Percentiles rank a stretch among this genome's conserved stretches.
phyloP scores from a whole-genome alignment of 2,113 vertebrate genomes.

The Lates calcarifer region DNA sequence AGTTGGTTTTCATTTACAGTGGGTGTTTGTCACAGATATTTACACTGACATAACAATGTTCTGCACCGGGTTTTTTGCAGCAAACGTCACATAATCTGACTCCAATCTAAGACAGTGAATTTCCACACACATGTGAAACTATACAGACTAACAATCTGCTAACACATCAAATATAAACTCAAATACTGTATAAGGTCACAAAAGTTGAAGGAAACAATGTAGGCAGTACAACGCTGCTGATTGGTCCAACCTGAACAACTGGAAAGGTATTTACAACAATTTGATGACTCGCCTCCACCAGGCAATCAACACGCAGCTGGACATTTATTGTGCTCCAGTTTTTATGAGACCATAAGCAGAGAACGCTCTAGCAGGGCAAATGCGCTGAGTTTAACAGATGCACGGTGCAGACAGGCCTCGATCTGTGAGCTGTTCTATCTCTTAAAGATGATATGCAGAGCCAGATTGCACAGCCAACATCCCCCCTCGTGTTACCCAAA shows the following conservation, averaged over 20 bases:
- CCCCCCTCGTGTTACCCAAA: not conserved
- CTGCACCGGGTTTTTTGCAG: not conserved
- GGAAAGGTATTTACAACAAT: conserved; percentile 34
- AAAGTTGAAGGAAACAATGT: not conserved
- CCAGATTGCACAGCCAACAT: conserved; percentile 4
- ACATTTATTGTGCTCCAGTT: conserved; percentile 49
- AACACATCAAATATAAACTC: not conserved
- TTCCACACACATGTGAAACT: not conserved
- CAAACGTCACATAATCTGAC: not conserved
- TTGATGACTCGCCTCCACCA: not conserved
- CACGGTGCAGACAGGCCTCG: conserved; percentile 12
- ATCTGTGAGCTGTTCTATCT: conserved; percentile 11
- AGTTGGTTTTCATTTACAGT: not conserved
- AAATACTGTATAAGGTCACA: not conserved
- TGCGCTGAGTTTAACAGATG: conserved; percentile 25
- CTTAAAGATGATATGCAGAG: conserved; percentile 40
- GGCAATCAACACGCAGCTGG: conserved; percentile 43
- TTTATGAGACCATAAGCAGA: conserved; percentile 43
- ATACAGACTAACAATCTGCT: not conserved
- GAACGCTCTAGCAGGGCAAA: conserved; percentile 24
- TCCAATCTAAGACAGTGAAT: not conserved
- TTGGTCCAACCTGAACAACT: not conserved
- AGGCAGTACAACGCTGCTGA: not conserved
- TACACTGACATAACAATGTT: not conserved
- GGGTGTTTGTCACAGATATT: not conserved